These are phyloP conservation scores for Corythaixoides concolor DNA, from an alignment of 2,113 vertebrate species.

Conservation along the genomic window DNA sequence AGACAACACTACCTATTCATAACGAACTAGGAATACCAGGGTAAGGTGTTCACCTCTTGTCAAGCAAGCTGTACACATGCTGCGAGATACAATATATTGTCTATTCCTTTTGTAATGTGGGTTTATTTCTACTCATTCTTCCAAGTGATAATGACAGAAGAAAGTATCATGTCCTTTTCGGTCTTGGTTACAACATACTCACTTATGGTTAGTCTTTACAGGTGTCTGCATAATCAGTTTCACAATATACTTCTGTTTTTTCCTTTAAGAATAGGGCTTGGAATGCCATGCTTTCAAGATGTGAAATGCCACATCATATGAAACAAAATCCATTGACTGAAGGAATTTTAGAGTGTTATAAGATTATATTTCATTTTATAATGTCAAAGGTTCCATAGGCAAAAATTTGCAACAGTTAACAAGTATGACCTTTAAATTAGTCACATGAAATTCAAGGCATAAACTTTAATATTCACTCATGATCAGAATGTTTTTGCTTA, in stretches of 20 bases:
- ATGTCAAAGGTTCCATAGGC: constrained; percentile 70
- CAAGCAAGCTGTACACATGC: background rate
- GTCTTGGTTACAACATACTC: background rate
- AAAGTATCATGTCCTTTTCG: background rate
- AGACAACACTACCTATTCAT: background rate
- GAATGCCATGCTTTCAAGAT: constrained; percentile 68
- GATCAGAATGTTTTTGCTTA: background rate
- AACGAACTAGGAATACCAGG: background rate
- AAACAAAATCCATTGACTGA: constrained; percentile 70
- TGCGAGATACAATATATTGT: background rate
- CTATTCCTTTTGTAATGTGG: background rate
- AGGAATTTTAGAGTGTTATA: constrained; percentile 72
- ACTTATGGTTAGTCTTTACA: background rate
- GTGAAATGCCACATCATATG: constrained; percentile 63
- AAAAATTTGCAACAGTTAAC: constrained; percentile 77
- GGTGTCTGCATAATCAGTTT: constrained; percentile 38
- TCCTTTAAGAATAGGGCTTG: constrained; percentile 17
- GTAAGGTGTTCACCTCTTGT: background rate
- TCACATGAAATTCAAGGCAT: constrained; percentile 77
- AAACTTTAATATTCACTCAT: constrained; percentile 65
- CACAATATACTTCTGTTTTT: constrained; percentile 16
- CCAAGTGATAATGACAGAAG: background rate
- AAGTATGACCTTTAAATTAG: constrained; percentile 76
- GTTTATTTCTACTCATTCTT: background rate
- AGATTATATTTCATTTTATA: constrained; percentile 78